Evolutionary conservation across 2,888 invertebrate species (phyloP), one percentile per base, ranked within the genome.

Genomic region (Andricus curvator): DNA sequence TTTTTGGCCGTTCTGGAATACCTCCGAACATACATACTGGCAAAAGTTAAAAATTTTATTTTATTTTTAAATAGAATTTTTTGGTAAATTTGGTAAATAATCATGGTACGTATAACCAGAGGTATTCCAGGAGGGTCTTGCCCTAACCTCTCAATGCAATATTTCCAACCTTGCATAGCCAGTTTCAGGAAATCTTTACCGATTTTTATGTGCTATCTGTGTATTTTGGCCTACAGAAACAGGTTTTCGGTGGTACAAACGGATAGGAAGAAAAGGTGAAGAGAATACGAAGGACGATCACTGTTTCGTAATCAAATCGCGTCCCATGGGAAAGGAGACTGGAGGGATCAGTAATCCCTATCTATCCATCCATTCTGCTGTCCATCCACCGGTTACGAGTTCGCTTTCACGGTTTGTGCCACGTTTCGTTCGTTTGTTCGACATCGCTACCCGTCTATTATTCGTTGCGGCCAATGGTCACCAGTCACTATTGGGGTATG

Each of bases 251-350:
- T 41, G n/a, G 22, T 13, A 41, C 41, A 82, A 78, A 44, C n/a
- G 29, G 51, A n/a, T 77, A 33, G 74, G 33, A 37, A 77, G 78
- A 67, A 78, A 77, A 67, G 15, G 33, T 29, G 22, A 22, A 25
- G 51, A 65, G 68, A 29, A 56, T 37, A 67, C 20, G 70, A 62
- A 79, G 78, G 68, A 78, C 81, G 86, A 86, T 88, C 89, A 90
- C 88, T 88, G 86, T 89, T 89, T 87, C 86, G 88, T 89, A 91
- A 90, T 91, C 88, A 90, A 91, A 91, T 91, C 84, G 88, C 84
- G 82, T 88, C 85, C 83, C 85, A 80, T 83, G 84, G 81, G 86
- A 67, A 51, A 60, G 70, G 77, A 62, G 67, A 66, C 84, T 84
- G 48, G 77, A 85, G 87, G 84, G 86, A 85, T 85, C 85, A 81